Conservation (phyloP, 2,113 vertebrate species). For the Edolisoma coerulescens region DNA sequence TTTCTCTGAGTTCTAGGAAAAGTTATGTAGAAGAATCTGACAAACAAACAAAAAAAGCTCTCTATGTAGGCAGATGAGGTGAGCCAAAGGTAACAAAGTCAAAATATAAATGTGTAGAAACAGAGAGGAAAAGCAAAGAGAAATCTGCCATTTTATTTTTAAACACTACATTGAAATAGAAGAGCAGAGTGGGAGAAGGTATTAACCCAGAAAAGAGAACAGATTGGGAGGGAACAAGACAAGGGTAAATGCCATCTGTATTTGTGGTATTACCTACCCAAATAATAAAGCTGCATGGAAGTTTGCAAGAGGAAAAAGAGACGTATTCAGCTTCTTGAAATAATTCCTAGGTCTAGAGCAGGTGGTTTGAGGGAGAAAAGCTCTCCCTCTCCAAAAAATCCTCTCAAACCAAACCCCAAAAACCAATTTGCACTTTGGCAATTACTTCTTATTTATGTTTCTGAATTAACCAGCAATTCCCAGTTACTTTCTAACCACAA, state of each 20-base stretch:
- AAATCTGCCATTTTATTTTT: constrained; percentile 63
- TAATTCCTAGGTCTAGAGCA: not conserved
- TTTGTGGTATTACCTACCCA: constrained; percentile 36
- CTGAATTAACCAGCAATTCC: not conserved
- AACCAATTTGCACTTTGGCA: not conserved
- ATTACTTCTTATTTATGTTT: not conserved
- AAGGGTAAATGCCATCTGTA: constrained; percentile 56
- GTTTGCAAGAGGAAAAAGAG: not conserved
- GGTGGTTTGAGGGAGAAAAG: not conserved
- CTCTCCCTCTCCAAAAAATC: not conserved
- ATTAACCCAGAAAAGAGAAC: constrained; percentile 53
- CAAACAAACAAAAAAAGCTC: constrained; percentile 47
- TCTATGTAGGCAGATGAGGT: constrained; percentile 52
- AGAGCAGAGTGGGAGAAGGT: constrained; percentile 57
- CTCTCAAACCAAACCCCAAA: not conserved
- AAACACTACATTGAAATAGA: constrained; percentile 25
- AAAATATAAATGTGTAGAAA: constrained; percentile 9
- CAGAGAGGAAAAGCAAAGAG: constrained; percentile 13
- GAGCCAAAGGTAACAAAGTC: constrained; percentile 58
- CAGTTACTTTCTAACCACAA: not conserved
- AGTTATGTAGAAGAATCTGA: not conserved
- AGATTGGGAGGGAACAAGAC: constrained; percentile 45
- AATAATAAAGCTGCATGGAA: not conserved
- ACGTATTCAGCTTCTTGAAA: not conserved
- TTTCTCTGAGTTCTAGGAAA: not conserved